Conservation (phyloP, 2,797 vertebrate genomes). For the Adelosebastes latens region DNA sequence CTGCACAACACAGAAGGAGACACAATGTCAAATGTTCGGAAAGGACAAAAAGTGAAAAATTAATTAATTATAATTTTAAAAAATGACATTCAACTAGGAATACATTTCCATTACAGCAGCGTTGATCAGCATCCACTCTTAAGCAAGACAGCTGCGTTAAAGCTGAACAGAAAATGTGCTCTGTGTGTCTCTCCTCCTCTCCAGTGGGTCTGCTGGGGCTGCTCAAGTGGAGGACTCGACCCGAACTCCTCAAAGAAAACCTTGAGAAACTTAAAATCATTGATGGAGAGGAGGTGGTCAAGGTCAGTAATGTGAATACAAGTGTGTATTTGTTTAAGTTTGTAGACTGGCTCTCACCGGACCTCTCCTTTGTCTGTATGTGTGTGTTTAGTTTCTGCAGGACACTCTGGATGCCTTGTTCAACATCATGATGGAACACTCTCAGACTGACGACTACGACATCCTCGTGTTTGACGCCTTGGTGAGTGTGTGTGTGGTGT, state of each 20-base stretch:
- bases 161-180: background rate
- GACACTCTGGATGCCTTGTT: constrained; percentile 97
- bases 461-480: constrained; percentile 98
- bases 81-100: background rate
- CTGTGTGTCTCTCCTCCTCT: background rate
- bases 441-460: constrained; percentile 93
- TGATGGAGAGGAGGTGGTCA: constrained; percentile 97
- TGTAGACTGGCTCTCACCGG: constrained; percentile 33
- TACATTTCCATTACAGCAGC: background rate
- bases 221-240: constrained; percentile 95
- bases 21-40: background rate
- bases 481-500: constrained; percentile 82
- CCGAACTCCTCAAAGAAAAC: constrained; percentile 92
- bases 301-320: constrained; percentile 80
- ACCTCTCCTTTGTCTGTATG: background rate
- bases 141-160: background rate
- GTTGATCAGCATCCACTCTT: background rate
- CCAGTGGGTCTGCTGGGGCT: constrained; percentile 94
- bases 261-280: constrained; percentile 95
- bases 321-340: constrained; percentile 8
- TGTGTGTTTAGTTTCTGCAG: constrained; percentile 89
- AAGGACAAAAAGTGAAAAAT: background rate
- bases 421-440: constrained; percentile 99
- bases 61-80: background rate
- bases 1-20: background rate